Evolutionary conservation across 30 jellyfish, hydroid and myxozoan genomes (phyloP), one percentile per base, ranked within the genome.

Genomic region (Chrysaora quinquecirrha): DNA sequence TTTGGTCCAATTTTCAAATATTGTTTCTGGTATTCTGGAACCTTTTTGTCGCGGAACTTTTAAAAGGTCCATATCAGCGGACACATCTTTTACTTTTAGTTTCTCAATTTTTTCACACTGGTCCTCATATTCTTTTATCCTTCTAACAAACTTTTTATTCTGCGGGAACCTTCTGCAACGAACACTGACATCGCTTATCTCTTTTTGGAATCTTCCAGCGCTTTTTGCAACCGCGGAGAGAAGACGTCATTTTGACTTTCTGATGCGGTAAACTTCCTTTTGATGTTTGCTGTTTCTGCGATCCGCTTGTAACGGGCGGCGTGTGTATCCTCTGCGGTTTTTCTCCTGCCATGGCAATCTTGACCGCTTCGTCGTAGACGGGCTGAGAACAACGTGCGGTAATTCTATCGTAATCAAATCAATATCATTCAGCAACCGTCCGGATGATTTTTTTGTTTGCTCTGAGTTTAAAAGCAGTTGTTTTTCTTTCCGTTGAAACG

Each of bases 121-220:
- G 64, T 12, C 23, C 21, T 19, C 54, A 14, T 38, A 38, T 7
- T 19, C 86, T n/a, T 32, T 29, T 16, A 47, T 33, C 10, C 22
- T 61, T 63, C 25, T 27, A 1, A 21, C 29, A 19, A 19, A 9
- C 11, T 24, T 76, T 20, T 58, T 16, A 0, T 19, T 70, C 19
- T 30, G 63, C 10, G 50, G 83, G 20, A 80, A 14, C n/a, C 48
- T 68, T 43, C 52, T 80, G 48, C 83, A 66, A 32, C n/a, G 56
- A 43, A 80, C 19, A 63, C 73, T 9, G 14, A 52, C 68, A 52
- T 66, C 83, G 50, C 73, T 47, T 1, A 30, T 54, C 43, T n/a
- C n/a, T n/a, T n/a, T n/a, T n/a, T n/a, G n/a, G 90, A 52, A 30
- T 80, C 90, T 22, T 30, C 68, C 67, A 80, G 35, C 28, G 90